These are phyloP conservation scores for Mixornis gularis DNA, from an alignment of 2,113 vertebrate genomes.

Conservation along the genomic window DNA sequence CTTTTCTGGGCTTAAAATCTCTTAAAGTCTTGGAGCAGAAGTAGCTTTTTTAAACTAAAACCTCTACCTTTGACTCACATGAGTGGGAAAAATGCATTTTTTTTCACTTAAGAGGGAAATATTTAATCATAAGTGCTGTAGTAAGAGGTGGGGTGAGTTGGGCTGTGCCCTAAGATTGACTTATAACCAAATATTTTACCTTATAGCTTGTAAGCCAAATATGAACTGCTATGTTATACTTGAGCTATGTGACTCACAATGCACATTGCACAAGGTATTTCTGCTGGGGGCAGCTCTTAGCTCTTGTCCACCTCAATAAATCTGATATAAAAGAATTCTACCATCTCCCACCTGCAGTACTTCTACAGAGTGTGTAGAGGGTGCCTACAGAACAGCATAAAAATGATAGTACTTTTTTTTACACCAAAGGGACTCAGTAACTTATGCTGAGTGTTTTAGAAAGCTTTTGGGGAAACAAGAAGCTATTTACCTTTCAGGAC, in stretches of 20 bases:
- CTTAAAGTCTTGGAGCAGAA: not conserved
- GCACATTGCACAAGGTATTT: not conserved
- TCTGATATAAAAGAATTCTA: not conserved
- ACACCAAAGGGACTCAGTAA: not conserved
- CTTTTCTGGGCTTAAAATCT: not conserved
- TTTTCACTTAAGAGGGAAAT: not conserved
- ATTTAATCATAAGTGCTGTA: not conserved
- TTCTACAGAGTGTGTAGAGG: not conserved
- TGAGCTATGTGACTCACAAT: not conserved
- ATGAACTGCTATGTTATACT: not conserved
- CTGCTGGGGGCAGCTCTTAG: not conserved
- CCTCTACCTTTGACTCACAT: not conserved
- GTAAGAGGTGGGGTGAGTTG: not conserved
- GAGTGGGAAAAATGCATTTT: not conserved
- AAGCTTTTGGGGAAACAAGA: not conserved
- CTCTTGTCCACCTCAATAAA: not conserved
- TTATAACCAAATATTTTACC: not conserved
- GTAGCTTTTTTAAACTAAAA: not conserved
- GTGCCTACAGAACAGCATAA: not conserved
- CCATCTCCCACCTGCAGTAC: not conserved
- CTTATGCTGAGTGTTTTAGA: not conserved
- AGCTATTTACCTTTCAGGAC: not conserved
- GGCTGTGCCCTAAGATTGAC: not conserved
- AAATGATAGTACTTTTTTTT: not conserved
- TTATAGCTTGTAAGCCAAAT: not conserved